Percentiles rank a stretch among this genome's conserved stretches.
Conservation (phyloP, 2,113 vertebrate species). For the Glareola pratincola region DNA sequence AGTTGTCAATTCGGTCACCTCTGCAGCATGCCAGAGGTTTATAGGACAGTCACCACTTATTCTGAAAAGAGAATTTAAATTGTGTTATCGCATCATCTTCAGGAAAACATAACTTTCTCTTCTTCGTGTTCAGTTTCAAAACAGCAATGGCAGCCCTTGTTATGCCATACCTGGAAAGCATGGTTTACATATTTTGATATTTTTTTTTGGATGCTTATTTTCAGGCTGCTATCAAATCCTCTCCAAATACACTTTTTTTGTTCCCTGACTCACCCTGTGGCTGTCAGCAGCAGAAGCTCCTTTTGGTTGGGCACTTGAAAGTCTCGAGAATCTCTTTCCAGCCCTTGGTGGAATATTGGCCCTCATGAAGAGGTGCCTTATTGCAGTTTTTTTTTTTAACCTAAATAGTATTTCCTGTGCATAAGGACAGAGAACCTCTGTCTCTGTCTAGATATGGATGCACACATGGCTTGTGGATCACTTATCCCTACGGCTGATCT, state of each 20-base stretch:
- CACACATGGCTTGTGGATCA: neutral
- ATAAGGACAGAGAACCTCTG: neutral
- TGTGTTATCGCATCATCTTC: neutral
- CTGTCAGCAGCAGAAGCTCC: neutral
- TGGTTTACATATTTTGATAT: neutral
- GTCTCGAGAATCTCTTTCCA: neutral
- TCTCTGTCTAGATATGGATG: neutral
- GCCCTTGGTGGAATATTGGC: neutral
- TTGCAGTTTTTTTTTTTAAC: neutral
- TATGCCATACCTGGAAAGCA: neutral
- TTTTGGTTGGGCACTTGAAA: neutral
- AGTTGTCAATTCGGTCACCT: neutral
- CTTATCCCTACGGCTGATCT: neutral
- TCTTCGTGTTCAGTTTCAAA: neutral
- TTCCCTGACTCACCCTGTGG: neutral
- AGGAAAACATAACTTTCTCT: neutral
- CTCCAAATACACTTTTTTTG: neutral
- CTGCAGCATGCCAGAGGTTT: neutral
- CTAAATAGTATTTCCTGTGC: neutral
- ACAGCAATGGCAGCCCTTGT: neutral
- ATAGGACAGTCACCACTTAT: neutral
- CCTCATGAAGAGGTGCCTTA: neutral
- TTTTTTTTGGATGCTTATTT: neutral
- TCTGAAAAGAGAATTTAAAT: neutral
- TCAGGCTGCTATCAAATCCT: neutral